Evolutionary conservation across 2,888 invertebrate genomes (phyloP).

Genomic region (Xiphydria camelus): DNA sequence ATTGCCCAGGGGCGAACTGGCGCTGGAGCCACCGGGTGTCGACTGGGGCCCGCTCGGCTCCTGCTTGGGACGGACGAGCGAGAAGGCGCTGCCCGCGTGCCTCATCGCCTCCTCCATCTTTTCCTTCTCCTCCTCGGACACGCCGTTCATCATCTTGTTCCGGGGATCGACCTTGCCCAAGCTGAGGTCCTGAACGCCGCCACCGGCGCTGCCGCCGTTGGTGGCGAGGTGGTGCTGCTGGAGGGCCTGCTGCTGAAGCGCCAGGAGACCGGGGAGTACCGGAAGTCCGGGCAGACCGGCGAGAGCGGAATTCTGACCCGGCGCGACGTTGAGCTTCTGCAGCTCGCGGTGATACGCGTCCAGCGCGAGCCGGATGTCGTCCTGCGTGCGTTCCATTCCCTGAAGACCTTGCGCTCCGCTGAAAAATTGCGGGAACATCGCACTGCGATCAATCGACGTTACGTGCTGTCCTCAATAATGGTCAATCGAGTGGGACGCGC

Average conservation of each 20-base stretch:
- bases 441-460: constrained; percentile 58
- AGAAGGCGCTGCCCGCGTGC: constrained; percentile 83
- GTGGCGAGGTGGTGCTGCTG: constrained; percentile 58
- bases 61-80: constrained; percentile 82
- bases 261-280: constrained; percentile 70
- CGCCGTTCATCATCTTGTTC: constrained; percentile 66
- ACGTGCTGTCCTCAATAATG: constrained; percentile 56
- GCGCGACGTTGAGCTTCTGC: constrained; percentile 78
- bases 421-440: constrained; percentile 84
- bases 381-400: constrained; percentile 65
- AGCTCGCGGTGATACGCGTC: constrained; percentile 94
- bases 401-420: constrained; percentile 64
- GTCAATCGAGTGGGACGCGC: no score
- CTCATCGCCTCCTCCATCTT: constrained; percentile 71
- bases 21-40: constrained; percentile 72
- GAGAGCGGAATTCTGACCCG: constrained; percentile 52
- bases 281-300: constrained; percentile 65
- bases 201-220: constrained; percentile 56
- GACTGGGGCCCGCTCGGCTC: constrained; percentile 71
- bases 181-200: constrained; percentile 79
- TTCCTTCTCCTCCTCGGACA: constrained; percentile 72
- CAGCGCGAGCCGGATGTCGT: constrained; percentile 86
- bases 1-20: constrained; percentile 83
- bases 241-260: constrained; percentile 74
- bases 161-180: constrained; percentile 68